A percentile compares a stretch with the other conserved stretches of the same genome.
These are phyloP conservation scores for Ennomos fuscantarius DNA, from an alignment of 2,888 invertebrate species.

Conservation along the genomic window DNA sequence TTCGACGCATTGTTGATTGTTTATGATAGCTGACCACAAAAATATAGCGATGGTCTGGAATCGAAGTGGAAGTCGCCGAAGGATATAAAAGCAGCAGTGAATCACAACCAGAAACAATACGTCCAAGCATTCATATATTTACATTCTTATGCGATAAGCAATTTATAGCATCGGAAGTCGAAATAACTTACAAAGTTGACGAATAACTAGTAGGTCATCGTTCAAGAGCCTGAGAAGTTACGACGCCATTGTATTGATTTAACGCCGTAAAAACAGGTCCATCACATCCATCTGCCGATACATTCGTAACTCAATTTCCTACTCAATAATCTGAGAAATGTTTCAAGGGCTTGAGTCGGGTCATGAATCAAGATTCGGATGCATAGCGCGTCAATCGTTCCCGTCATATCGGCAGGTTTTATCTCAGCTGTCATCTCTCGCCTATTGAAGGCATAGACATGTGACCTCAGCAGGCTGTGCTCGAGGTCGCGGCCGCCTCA, in stretches of 20 bases:
- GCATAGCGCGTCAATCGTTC: conserved; percentile 33
- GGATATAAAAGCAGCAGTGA: conserved; percentile 35
- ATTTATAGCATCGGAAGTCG: conserved; percentile 24
- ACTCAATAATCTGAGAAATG: conserved; percentile 29
- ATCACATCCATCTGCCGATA: conserved; percentile 8
- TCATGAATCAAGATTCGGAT: conserved; percentile 14
- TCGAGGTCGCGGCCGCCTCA: conserved; percentile 69
- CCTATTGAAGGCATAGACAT: conserved; percentile 71
- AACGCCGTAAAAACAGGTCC: conserved; percentile 12
- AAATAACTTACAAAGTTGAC: conserved; percentile 17
- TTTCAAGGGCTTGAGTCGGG: conserved; percentile 32
- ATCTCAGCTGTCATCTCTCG: conserved; percentile 74
- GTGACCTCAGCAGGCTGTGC: conserved; percentile 62
- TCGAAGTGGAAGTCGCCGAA: conserved; percentile 25
- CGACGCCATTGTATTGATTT: conserved; percentile 5
- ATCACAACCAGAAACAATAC: conserved; percentile 38
- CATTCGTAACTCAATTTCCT: conserved; percentile 19
- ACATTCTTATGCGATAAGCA: conserved; percentile 28
- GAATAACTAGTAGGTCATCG: conserved; percentile 11
- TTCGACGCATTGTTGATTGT: conserved; percentile 70
- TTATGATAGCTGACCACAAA: conserved; percentile 33
- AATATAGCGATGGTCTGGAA: conserved; percentile 25
- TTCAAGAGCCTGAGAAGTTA: conserved; percentile 10
- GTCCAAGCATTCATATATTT: conserved; percentile 26
- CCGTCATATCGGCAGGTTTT: conserved; percentile 48